Base-by-base conservation (phyloP, 2,797 vertebrate genomes). In the Halcyon chelicuti region DNA sequence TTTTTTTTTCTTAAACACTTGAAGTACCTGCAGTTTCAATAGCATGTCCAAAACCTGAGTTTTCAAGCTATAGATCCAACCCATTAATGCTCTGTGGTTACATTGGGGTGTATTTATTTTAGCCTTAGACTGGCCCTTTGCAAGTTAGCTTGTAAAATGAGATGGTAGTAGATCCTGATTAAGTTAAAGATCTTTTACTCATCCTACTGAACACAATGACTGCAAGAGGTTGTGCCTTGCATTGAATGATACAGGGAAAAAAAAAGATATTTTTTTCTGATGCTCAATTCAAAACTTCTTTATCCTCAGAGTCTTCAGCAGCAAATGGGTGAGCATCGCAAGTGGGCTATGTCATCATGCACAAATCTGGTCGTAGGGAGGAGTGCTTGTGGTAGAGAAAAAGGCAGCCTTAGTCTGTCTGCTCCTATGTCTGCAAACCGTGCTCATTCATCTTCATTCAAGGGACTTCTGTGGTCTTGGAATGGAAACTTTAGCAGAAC, bases 141-240 rank as follows among this genome's bases (percentile, higher is more conserved):
- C 46, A 89, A 58, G 37, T 52, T 40, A 49, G 29, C 40, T 91
- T 77, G 39, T 87, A 14, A 78, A 90, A 54, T 21, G 21, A 73
- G 76, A 42, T 1, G 2, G 9, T 14, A 22, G 33, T 26, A 62
- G 23, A 55, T 82, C 6, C 33, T 87, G 67, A 74, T 71, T 10
- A 28, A n/a, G 17, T 62, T 55, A 42, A 73, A 93, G 47, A 49
- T 80, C 42, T 71, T 85, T 26, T 71, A 19, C 26, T 92, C 4
- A 29, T 63, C 18, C 40, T 49, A 2, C 33, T 62, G 63, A 84
- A 57, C 12, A 16, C 20, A 42, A 3, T 33, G 16, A 61, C 18
- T 65, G 23, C 33, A 57, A 49, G 65, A 49, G 61, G 19, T 78
- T 92, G 21, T 76, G 80, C n/a, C 61, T 94, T 86, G 26, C 29